Evolutionary conservation across 2,888 invertebrate genomes (phyloP), one percentile per base, ranked within the genome.

Genomic region (Galerucella pusilla): DNA sequence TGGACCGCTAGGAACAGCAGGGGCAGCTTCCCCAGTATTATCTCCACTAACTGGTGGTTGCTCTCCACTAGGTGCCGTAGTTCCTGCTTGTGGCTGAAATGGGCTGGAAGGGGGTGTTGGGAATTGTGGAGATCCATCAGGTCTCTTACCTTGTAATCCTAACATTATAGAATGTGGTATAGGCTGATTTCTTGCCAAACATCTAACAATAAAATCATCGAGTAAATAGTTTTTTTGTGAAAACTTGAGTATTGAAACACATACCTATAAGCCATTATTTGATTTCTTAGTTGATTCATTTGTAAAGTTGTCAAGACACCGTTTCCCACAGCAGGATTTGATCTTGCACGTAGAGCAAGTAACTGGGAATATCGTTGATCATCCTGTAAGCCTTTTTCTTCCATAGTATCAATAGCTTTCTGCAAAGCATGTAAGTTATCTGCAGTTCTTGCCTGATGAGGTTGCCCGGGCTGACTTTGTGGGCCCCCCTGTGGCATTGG

Each of bases 381-480:
- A 84, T 97, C 96, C 85, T 96, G 96, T 83, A 97, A 89, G 0
- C 97, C 97, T 84, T 96, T 97, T 85, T 97, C 97, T 88, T 97
- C 97, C 97, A 97, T 97, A 0, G 96, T 94, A 85, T 94, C 96
- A 69, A 97, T 97, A 45, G 97, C 96, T 79, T 96, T 91, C 84
- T 97, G 97, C 25, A 97, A 88, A 0, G 96, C 96, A 85, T 93
- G 94, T n/a, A 96, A 88, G 86, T 95, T 96, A 83, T 96, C 96
- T 81, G 89, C 87, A 16, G 78, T n/a, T 54, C 68, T 25, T 10
- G 35, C 57, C n/a, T 54, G 71, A n/a, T 46, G 71, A 5, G 59
- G 59, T 60, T 65, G 87, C 7, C 77, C 80, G 2, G 89, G 87
- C 10, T 79, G 80, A 12, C 35, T 69, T 14, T 72, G 77, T 4